A percentile compares a stretch with the other conserved stretches of the same genome.
phyloP scores from a whole-genome alignment of 2,797 vertebrate genomes.

The Phoebastria nigripes region DNA sequence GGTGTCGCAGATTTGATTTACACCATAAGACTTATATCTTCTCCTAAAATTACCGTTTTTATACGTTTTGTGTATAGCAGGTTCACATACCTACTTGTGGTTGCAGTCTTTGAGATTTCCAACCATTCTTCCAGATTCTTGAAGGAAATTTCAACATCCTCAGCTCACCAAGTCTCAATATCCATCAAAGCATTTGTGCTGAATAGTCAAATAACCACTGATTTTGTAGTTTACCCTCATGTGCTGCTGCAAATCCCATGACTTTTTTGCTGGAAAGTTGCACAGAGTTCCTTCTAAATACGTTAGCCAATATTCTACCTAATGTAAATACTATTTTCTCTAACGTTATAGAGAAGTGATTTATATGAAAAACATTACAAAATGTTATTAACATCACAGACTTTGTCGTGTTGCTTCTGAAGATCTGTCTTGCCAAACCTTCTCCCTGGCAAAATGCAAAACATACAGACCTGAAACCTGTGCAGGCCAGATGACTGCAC shows the following conservation, averaged over 20 bases:
- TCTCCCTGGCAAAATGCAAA: conserved; percentile 23
- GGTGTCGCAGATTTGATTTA: not conserved
- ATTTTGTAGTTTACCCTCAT: conserved; percentile 80
- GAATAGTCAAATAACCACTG: conserved; percentile 78
- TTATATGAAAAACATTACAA: not conserved
- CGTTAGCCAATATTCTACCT: conserved; percentile 75
- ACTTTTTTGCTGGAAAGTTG: conserved; percentile 74
- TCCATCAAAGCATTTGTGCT: conserved; percentile 74
- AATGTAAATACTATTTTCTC: not conserved
- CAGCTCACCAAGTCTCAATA: conserved; percentile 69
- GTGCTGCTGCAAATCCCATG: conserved; percentile 73
- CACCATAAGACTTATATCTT: fast-evolving
- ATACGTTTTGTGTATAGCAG: not conserved
- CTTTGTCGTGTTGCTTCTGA: not conserved
- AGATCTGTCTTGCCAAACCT: not conserved
- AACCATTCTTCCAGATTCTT: conserved; percentile 78
- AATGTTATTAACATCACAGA: not conserved
- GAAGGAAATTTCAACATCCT: conserved; percentile 79
- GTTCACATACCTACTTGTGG: conserved; percentile 70
- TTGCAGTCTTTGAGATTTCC: conserved; percentile 82
- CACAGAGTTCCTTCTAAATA: conserved; percentile 74
- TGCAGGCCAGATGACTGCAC: not conserved
- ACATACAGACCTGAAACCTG: not conserved
- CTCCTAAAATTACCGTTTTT: not conserved
- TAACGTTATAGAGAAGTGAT: not conserved